Conservation (phyloP, 2,888 invertebrate genomes). For the Plagodis dolabraria region DNA sequence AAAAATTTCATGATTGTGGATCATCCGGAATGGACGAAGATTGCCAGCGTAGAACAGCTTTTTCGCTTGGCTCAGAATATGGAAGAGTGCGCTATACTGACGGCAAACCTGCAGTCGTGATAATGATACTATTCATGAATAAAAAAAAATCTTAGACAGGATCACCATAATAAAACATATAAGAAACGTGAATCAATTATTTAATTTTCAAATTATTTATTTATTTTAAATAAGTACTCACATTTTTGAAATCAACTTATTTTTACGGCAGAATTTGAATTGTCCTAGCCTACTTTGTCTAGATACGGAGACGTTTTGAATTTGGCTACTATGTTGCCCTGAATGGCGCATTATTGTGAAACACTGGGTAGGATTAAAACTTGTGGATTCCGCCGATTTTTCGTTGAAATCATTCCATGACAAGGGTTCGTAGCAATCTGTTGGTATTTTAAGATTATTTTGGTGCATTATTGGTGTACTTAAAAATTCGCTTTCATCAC, state of each 20-base stretch:
- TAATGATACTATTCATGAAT: too few relatives aligned
- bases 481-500: conserved; percentile 37
- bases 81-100: too few relatives aligned
- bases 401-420: conserved; percentile 13
- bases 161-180: neutral
- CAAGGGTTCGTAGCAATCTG: conserved; percentile 30
- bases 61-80: too few relatives aligned
- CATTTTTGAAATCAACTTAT: conserved; percentile 44
- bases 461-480: neutral
- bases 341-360: conserved; percentile 44
- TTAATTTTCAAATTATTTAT: too few relatives aligned
- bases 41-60: too few relatives aligned
- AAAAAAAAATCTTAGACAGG: neutral
- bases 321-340: conserved; percentile 12
- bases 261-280: conserved; percentile 59
- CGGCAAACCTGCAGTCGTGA: too few relatives aligned
- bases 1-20: too few relatives aligned
- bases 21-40: too few relatives aligned
- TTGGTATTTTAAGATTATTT: conserved; percentile 9
- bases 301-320: conserved; percentile 11
- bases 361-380: conserved; percentile 33
- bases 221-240: conserved; percentile 1
- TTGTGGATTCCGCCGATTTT: conserved; percentile 2
- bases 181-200: too few relatives aligned
- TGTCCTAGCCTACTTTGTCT: conserved; percentile 49